Evolutionary conservation across 1,140 invertebrate genomes (phyloP), one percentile per base, ranked within the genome.

Genomic region (Drosophila miranda): DNA sequence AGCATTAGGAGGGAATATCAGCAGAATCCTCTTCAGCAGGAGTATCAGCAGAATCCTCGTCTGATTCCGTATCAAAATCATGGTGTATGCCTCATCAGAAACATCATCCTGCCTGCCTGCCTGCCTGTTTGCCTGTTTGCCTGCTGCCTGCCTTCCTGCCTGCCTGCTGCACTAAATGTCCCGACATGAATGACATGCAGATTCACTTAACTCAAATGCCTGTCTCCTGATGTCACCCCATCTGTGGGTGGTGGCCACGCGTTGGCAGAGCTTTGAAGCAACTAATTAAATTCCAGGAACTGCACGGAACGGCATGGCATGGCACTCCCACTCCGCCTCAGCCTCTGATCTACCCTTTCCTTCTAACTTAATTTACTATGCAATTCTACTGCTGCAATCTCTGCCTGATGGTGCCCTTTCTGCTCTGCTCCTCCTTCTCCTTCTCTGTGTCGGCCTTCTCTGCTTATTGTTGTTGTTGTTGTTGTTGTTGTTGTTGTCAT

Each of bases 101-200:
- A 38, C 34, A 38, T 11, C 34, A 38, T 38, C 11, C 34, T 38
- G 34, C 11, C 0, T 1, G 11, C 2, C 34, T 38, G 11, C 1
- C 3, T 13, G 7, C 28, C 28, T 2, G 3, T 3, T 11, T 3
- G 3, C 11, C 34, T 38, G 34, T 3, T 9, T 11, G 9, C 11
- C 34, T 69, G 51, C 34, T 59, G 1, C 11, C 34, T 38, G 1
- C 34, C 30, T 3, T 1, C 11, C 34, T 38, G 34, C 11, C 34
- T 11, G 9, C 11, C 34, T 69, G 51, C 34, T 59, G 76, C 58
- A 81, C 63, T 82, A 78, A 83, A 78, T 84, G 79, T 82, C 79
- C 80, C 75, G 75, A 70, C 80, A 84, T 86, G 82, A 83, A 83
- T 83, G 81, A 86, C 80, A 83, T 76, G 81, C 81, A 76, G 81